A percentile compares a stretch with the other conserved stretches of the same genome.
These are phyloP conservation scores for Percopsis transmontana DNA, from an alignment of 2,113 vertebrate genomes.

Conservation along the genomic window DNA sequence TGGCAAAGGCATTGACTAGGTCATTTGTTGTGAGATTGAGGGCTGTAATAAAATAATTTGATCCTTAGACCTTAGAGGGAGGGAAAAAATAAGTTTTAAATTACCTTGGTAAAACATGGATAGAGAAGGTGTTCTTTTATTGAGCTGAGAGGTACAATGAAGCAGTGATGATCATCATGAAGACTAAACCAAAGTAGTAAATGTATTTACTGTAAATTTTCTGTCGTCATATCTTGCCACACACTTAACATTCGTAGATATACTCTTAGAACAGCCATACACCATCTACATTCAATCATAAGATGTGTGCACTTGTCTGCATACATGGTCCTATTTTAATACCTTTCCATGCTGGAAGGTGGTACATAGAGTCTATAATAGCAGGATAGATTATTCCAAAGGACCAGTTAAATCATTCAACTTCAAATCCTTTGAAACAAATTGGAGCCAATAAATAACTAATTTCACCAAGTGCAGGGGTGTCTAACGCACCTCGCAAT, in stretches of 20 bases:
- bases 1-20: slow-evolving; percentile 17
- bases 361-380: slow-evolving; percentile 37
- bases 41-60: slow-evolving; percentile 20
- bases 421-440: slow-evolving; percentile 46
- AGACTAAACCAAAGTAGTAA: no score
- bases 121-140: neutral
- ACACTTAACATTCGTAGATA: neutral
- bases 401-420: slow-evolving; percentile 52
- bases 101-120: neutral
- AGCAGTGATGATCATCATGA: no score
- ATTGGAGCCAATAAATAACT: slow-evolving; percentile 55
- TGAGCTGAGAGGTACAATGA: neutral
- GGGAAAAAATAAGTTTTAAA: slow-evolving; percentile 4
- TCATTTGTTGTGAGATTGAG: slow-evolving; percentile 48
- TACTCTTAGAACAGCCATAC: slow-evolving; percentile 4
- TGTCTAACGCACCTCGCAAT: slow-evolving; percentile 44
- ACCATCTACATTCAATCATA: slow-evolving; percentile 18
- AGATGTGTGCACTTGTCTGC: slow-evolving; percentile 25
- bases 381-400: slow-evolving; percentile 29
- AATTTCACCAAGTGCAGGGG: slow-evolving; percentile 37
- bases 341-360: slow-evolving; percentile 6
- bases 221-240: neutral
- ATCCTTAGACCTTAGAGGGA: neutral
- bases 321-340: neutral
- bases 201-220: no score